These are phyloP conservation scores for Drosophila neonasuta DNA, from an alignment of 2,888 invertebrate genomes.

Conservation along the genomic window DNA sequence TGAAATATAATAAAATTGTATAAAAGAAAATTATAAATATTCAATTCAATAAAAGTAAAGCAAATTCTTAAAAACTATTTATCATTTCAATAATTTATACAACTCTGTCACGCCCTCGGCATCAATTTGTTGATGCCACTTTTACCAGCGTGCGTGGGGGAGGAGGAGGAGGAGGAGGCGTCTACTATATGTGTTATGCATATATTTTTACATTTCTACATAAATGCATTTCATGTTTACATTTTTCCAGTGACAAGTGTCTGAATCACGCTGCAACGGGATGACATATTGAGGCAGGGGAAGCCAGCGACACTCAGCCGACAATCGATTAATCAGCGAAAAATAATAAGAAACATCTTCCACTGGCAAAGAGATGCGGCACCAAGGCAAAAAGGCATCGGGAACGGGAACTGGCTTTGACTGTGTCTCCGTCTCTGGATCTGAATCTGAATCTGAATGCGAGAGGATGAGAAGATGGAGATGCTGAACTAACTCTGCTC, in stretches of 20 bases:
- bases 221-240: conserved; percentile 77
- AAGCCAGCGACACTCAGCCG: conserved; percentile 76
- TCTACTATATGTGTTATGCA: conserved; percentile 8
- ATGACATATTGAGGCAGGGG: conserved; percentile 74
- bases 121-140: conserved; percentile 34
- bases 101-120: conserved; percentile 40
- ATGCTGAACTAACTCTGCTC: conserved; percentile 40
- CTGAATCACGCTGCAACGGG: conserved; percentile 73
- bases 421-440: conserved; percentile 5
- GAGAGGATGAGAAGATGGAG: conserved; percentile 20
- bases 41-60: neutral
- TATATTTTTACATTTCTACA: conserved; percentile 57
- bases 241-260: conserved; percentile 78
- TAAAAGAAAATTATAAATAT: neutral
- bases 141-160: neutral
- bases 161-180: neutral
- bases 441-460: conserved; percentile 4
- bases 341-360: conserved; percentile 79
- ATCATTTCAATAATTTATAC: conserved; percentile 19
- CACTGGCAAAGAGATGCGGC: conserved; percentile 13
- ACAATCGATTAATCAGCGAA: conserved; percentile 79
- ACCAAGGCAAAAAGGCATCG: conserved; percentile 9
- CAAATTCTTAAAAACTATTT: neutral
- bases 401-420: conserved; percentile 25
- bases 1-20: too few species aligned